Percentiles rank a stretch among this genome's conserved stretches.
Evolutionary conservation across 2,113 vertebrate species (phyloP).

Genomic region (Cyphomyrus plagiostoma): DNA sequence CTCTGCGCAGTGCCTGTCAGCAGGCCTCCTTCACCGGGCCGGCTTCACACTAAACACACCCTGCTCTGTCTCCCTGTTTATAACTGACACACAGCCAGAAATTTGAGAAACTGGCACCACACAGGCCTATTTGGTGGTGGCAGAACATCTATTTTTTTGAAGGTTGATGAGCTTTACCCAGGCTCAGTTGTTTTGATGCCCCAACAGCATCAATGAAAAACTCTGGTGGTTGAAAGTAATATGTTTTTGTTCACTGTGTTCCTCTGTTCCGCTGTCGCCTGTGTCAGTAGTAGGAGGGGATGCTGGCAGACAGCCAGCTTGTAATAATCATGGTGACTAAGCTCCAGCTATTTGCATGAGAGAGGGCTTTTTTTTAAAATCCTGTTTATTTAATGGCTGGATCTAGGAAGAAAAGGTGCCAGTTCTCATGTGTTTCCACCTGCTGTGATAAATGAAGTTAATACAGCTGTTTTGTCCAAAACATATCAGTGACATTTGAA

Average conservation of each 20-base stretch:
- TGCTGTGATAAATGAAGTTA: constrained; percentile 24
- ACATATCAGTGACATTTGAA: constrained; percentile 5
- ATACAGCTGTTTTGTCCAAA: constrained; percentile 24
- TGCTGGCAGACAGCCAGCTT: constrained; percentile 19
- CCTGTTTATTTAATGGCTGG: constrained; percentile 24
- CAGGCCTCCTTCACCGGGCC: not conserved
- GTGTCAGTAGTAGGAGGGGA: constrained; percentile 23
- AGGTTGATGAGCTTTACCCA: not conserved
- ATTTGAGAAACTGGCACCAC: constrained; percentile 5
- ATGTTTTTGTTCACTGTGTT: constrained; percentile 22
- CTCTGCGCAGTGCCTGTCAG: not conserved
- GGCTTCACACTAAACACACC: not conserved
- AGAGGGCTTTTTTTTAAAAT: constrained; percentile 2
- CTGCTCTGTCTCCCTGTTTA: not conserved
- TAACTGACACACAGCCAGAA: not conserved
- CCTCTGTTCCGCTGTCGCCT: constrained; percentile 19
- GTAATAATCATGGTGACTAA: constrained; percentile 28
- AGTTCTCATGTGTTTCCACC: not conserved
- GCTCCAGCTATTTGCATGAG: constrained; percentile 32
- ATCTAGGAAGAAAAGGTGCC: constrained; percentile 9
- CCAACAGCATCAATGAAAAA: constrained; percentile 19
- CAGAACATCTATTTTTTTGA: not conserved
- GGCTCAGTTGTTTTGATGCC: constrained; percentile 13
- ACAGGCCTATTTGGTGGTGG: not conserved
- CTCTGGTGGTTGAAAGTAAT: constrained; percentile 7